Base-by-base conservation (phyloP, 2,888 invertebrate species). In the Aromia moschata region DNA sequence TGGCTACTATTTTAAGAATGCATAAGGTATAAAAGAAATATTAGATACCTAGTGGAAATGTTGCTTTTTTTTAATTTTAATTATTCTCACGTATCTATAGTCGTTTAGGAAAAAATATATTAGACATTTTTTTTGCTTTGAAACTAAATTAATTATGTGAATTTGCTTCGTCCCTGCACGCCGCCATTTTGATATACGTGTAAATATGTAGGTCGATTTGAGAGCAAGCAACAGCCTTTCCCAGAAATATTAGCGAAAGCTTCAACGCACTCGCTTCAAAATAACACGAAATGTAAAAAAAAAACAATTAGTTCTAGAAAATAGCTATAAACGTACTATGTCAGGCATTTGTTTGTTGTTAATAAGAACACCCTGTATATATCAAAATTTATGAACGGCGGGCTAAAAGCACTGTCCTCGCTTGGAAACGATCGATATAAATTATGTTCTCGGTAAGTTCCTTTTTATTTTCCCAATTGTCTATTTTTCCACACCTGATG, bases 301-400 rank as follows among this genome's bases (percentile, higher is more conserved):
- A 5, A 25, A 25, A 5, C 7, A 7, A 7, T 25, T 5, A 7
- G 7, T 25, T 25, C n/a, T n/a, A n/a, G n/a, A 25, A 25, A 5
- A 25, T 25, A 25, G 25, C 25, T 4, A 25, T 5, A 25, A 9
- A 9, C 25, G 9, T 5, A 25, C 5, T 25, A 25, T 25, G 25
- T 25, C 9, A 25, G 33, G 11, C n/a, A 11, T n/a, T 7, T 33
- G 33, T 33, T 25, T 25, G n/a, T 7, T 4, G 2, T 4, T 2
- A 25, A 11, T 12, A 2, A 12, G 2, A 40, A 20, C 38, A 25
- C 49, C 40, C 49, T 51, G 49, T 51, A 51, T 15, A 51, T 51
- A 51, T 51, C 38, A 51, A 40, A 38, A 51, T 51, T 40, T 40
- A 51, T 40, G 49, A 51, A 47, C 36, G n/a, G 11, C n/a, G 11